Conservation (phyloP, 2,113 vertebrate species). For the Corvus hawaiiensis region DNA sequence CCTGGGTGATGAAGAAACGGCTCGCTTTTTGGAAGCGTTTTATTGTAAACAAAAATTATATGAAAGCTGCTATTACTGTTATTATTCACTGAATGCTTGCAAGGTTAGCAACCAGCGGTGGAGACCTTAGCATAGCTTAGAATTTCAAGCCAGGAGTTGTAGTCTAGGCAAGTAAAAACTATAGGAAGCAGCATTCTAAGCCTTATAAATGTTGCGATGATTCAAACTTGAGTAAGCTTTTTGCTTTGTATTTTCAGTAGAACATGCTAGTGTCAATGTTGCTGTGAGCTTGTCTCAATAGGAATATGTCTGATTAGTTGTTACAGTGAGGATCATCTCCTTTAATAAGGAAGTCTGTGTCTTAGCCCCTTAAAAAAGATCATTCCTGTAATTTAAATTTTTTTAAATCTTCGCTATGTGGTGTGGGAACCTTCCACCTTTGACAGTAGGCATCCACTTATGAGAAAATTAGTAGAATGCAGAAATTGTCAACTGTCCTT, state of each 20-base stretch:
- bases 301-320: neutral
- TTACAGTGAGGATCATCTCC: constrained; percentile 11
- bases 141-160: neutral
- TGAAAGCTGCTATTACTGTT: accelerated
- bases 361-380: neutral
- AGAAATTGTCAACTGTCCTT: neutral
- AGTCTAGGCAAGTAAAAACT: neutral
- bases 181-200: neutral
- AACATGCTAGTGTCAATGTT: neutral
- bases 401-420: neutral
- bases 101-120: neutral
- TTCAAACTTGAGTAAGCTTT: neutral
- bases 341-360: constrained; percentile 48
- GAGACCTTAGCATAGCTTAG: neutral
- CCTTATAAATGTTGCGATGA: neutral
- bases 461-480: neutral
- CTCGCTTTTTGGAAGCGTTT: neutral
- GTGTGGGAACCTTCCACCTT: neutral
- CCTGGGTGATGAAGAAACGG: neutral
- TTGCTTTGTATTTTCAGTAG: neutral
- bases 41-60: neutral
- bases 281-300: neutral
- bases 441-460: neutral
- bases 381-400: neutral
- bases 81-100: neutral